phyloP scores from a whole-genome alignment of 2,113 vertebrate genomes.

The Dromas ardeola region DNA sequence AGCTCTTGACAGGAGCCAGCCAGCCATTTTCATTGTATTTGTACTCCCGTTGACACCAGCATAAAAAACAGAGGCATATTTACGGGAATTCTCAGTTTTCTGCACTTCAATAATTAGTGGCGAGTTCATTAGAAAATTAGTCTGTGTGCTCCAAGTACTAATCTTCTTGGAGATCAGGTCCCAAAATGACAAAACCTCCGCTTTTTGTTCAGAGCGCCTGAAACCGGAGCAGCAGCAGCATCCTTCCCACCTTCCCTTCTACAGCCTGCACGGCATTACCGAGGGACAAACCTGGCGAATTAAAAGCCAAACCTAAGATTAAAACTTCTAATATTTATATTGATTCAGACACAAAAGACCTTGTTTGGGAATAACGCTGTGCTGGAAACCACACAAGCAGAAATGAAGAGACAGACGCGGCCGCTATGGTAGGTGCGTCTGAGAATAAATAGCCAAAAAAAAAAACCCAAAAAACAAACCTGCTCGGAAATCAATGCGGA shows the following conservation, averaged over 20 bases:
- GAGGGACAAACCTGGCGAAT: background rate
- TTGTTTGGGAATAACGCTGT: background rate
- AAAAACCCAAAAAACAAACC: background rate
- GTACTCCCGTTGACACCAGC: too few relatives aligned
- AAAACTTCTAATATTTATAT: background rate
- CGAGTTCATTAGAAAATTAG: background rate
- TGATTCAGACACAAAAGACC: background rate
- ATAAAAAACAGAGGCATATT: too few relatives aligned
- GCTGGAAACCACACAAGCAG: background rate
- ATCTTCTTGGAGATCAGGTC: background rate
- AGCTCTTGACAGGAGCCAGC: background rate
- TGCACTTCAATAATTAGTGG: background rate
- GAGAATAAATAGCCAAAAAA: background rate
- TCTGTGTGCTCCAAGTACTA: background rate
- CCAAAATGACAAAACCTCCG: background rate
- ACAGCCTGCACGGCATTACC: background rate
- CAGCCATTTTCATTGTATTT: too few relatives aligned
- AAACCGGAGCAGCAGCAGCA: background rate
- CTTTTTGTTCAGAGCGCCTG: background rate
- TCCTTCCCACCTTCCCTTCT: background rate
- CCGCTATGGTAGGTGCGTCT: fast-evolving
- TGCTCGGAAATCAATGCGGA: background rate
- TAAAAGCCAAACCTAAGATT: background rate
- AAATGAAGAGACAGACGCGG: background rate
- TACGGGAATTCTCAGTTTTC: background rate